A percentile compares a stretch with the other conserved stretches of the same genome.
Conservation (phyloP, 30 jellyfish, hydroid and myxozoan species). For the Pelagia noctiluca region DNA sequence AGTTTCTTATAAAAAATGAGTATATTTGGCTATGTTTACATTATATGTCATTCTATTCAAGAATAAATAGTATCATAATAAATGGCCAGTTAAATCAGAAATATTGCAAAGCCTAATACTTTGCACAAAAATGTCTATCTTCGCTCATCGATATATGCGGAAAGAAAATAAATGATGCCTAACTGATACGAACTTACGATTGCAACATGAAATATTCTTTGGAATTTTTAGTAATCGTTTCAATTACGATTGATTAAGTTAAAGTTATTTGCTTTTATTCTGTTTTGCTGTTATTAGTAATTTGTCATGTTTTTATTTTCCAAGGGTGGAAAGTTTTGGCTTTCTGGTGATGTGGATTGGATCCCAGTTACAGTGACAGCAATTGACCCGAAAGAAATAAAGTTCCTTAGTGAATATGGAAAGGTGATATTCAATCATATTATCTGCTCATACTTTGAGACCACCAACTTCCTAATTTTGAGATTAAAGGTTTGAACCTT, state of each 20-base stretch:
- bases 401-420: conserved; percentile 87
- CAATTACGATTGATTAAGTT: not conserved
- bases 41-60: too few relatives aligned
- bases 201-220: not conserved
- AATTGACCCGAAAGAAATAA: conserved; percentile 65
- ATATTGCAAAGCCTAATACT: too few relatives aligned
- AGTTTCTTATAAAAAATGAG: too few relatives aligned
- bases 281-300: not conserved
- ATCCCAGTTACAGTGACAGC: conserved; percentile 83
- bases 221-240: not conserved
- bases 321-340: conserved; percentile 93
- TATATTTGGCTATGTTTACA: too few relatives aligned
- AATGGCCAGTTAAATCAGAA: too few relatives aligned
- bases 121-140: too few relatives aligned
- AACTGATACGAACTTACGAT: not conserved
- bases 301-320: not conserved
- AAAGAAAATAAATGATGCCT: not conserved
- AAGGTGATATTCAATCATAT: too few relatives aligned
- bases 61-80: too few relatives aligned
- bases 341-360: conserved; percentile 91
- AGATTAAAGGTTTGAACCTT: too few relatives aligned
- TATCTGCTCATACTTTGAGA: too few relatives aligned
- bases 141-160: too few relatives aligned
- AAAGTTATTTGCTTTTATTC: not conserved
- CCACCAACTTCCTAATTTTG: too few relatives aligned